Evolutionary conservation across 2,888 invertebrate species (phyloP).

Genomic region (Hemistola chrysoprasaria): DNA sequence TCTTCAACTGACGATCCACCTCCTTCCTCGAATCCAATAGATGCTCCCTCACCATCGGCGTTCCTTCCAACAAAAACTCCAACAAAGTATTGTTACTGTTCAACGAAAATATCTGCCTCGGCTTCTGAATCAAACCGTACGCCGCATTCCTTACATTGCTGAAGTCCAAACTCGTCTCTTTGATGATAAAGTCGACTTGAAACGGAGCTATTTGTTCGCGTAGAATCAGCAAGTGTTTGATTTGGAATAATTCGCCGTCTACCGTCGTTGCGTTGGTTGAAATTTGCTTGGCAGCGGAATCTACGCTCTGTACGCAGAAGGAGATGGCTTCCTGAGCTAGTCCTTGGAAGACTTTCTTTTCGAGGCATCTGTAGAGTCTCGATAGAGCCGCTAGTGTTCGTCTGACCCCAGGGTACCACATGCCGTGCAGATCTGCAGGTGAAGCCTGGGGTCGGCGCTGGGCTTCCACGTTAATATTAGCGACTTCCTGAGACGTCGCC

Average conservation of each 20-base stretch:
- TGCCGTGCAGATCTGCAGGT: constrained; percentile 98
- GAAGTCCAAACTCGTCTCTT: constrained; percentile 89
- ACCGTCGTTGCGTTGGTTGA: constrained; percentile 87
- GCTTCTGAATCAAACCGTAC: constrained; percentile 87
- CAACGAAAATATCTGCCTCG: constrained; percentile 92
- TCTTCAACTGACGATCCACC: constrained; percentile 95
- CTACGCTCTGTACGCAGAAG: constrained; percentile 95
- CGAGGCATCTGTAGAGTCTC: constrained; percentile 91
- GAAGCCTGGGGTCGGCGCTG: constrained; percentile 82
- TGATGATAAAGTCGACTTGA: constrained; percentile 95
- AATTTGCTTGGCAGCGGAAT: constrained; percentile 91
- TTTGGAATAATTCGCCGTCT: constrained; percentile 98
- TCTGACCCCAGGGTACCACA: constrained; percentile 99
- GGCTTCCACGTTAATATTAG: constrained; percentile 80
- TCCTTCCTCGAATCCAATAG: constrained; percentile 97
- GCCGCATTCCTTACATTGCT: constrained; percentile 95
- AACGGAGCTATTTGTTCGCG: constrained; percentile 99
- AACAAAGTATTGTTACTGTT: constrained; percentile 95
- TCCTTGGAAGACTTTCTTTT: constrained; percentile 97
- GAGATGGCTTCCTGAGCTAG: constrained; percentile 97
- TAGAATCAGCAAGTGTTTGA: constrained; percentile 97
- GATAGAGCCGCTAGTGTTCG: constrained; percentile 97
- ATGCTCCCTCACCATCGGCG: constrained; percentile 96
- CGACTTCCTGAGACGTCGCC: constrained; percentile 87
- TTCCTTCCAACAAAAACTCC: constrained; percentile 95